Conservation (phyloP, 1,140 invertebrate genomes). For the Tigriopus japonicus region DNA sequence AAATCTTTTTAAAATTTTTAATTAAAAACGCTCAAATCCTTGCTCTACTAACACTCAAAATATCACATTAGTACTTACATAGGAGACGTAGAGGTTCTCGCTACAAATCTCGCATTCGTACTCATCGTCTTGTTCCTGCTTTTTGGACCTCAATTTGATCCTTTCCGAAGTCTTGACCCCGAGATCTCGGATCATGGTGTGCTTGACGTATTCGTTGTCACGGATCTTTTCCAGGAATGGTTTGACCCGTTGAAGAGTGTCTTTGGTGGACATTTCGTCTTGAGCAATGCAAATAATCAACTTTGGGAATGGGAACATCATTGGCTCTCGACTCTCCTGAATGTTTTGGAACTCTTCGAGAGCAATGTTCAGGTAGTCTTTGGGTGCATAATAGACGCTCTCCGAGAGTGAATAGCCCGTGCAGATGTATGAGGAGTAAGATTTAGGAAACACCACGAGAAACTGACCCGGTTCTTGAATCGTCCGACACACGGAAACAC, state of each 20-base stretch:
- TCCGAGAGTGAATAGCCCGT: conserved; percentile 79
- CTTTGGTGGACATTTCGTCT: conserved; percentile 41
- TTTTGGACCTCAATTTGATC: conserved; percentile 21
- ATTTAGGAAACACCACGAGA: conserved; percentile 44
- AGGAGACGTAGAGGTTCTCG: conserved; percentile 53
- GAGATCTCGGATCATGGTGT: conserved; percentile 16
- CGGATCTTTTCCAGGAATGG: conserved; percentile 17
- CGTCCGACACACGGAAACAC: conserved; percentile 52
- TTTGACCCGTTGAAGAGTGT: conserved; percentile 38
- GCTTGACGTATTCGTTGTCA: conserved; percentile 16
- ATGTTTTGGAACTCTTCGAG: conserved; percentile 38
- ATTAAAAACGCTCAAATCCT: no score
- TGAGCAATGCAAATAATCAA: conserved; percentile 54
- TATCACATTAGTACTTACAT: no score
- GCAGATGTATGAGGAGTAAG: conserved; percentile 69
- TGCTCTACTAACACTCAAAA: no score
- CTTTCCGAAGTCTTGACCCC: conserved; percentile 11
- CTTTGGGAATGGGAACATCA: conserved; percentile 72
- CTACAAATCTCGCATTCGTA: conserved; percentile 60
- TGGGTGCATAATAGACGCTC: conserved; percentile 77
- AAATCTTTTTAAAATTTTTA: no score
- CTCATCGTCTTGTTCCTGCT: conserved; percentile 39
- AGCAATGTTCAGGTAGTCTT: conserved; percentile 43
- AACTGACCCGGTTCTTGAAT: conserved; percentile 76
- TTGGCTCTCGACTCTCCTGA: conserved; percentile 62